Evolutionary conservation across 1,140 invertebrate species (phyloP), one percentile per base, ranked within the genome.

Genomic region (Lordiphosa mommai): DNA sequence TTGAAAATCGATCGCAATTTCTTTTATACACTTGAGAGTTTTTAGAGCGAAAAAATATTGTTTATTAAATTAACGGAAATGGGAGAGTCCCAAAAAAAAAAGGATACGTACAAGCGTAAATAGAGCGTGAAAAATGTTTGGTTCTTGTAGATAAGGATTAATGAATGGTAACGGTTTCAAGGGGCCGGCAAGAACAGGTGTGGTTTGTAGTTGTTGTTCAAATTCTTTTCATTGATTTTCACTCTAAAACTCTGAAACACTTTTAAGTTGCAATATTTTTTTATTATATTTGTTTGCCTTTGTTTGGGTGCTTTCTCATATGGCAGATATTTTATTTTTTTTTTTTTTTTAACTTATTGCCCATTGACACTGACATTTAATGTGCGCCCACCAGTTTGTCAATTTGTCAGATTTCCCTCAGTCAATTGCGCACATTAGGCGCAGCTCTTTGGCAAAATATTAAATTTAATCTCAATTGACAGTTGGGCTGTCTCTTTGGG

Each of bases 31-130:
- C 86, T 87, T 88, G 69, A 87, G 85, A 87, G 80, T 87, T 87
- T 87, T 87, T 87, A 87, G 86, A 87, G 86, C 86, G 80, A 82
- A 84, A 77, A 84, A 38, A 82, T 69, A 61, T 61, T 70, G 52
- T 74, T 67, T 84, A 82, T 84, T 82, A 57, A 82, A 84, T 82
- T 84, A 77, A 29, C 69, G 66, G 71, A 74, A 76, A 70, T 77
- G 63, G 63, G 41, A 69, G 46, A 77, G 44, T 46, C 52, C 10
- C 29, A 27, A 6, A 33, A 9, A 34, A 66, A 13, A 33, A 56
- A 34, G 43, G 6, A 27, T 36, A 32, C 3, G 17, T 7, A 27
- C 23, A 4, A 27, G 7, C 34, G 29, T 61, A 79, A 80, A 67
- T 80, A 80, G 74, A 82, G 74, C 76, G 49, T 80, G 57, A 41